Evolutionary conservation across 2,888 invertebrate genomes (phyloP), one percentile per base, ranked within the genome.

Genomic region (Cremastinae sp.): DNA sequence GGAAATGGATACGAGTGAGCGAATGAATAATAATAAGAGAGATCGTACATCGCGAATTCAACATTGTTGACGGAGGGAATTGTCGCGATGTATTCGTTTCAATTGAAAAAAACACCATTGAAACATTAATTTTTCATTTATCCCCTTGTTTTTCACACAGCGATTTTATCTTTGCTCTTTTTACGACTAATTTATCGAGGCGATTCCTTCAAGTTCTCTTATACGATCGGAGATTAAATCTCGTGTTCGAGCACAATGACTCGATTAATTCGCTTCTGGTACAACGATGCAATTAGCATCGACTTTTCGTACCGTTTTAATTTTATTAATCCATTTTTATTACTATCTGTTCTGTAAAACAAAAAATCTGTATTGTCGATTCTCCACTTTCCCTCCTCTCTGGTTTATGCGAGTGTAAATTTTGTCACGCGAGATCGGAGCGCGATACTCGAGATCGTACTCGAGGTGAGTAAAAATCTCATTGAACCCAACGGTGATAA

Each of bases 191-290:
- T n/a, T n/a, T n/a, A n/a, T n/a, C n/a, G n/a, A n/a, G n/a, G n/a
- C n/a, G n/a, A n/a, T n/a, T n/a, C n/a, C n/a, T n/a, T n/a, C n/a
- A n/a, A n/a, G n/a, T n/a, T n/a, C n/a, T n/a, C n/a, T n/a, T n/a
- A n/a, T n/a, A n/a, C n/a, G n/a, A n/a, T n/a, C n/a, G n/a, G 43
- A 77, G 74, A 77, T 77, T 69, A 61, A 59, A 77, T 74, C 74
- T 74, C 41, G 37, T 51, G 28, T 22, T 62, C 53, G 72, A 37
- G 45, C 55, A 78, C 77, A 78, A 78, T 78, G 74, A 72, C 45
- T 69, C 68, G 75, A 68, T 71, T 78, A 78, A 78, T 78, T 74
- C 71, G 71, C 72, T 72, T n/a, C n/a, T 74, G 71, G 39, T 41
- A 37, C 35, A 58, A 55, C 58, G 49, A 18, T 56, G 37, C 56